phyloP scores from a whole-genome alignment of 2,888 invertebrate species.

The Scaptomyza tumidula region DNA sequence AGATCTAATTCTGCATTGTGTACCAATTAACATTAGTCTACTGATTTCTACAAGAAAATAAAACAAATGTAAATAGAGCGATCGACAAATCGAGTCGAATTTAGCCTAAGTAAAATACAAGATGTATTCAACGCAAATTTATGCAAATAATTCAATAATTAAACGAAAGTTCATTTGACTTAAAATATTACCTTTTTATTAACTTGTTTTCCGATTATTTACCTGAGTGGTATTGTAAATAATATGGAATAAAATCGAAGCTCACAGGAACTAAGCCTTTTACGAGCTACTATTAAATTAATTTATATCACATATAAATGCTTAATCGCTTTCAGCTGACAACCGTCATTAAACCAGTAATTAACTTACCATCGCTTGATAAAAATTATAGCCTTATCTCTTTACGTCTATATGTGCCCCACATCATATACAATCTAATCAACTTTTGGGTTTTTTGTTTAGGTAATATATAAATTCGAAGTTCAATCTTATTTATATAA shows the following conservation, averaged over 20 bases:
- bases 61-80: slow-evolving; percentile 51
- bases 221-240: not conserved
- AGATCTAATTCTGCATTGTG: slow-evolving; percentile 34
- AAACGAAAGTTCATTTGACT: slow-evolving; percentile 37
- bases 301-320: not conserved
- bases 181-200: slow-evolving; percentile 24
- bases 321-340: not conserved
- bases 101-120: slow-evolving; percentile 38
- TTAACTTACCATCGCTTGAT: not conserved
- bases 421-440: not conserved
- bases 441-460: not conserved
- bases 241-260: not conserved
- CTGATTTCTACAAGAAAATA: slow-evolving; percentile 72
- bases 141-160: slow-evolving; percentile 40
- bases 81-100: slow-evolving; percentile 33
- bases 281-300: not conserved
- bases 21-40: slow-evolving; percentile 35
- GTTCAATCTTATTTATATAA: slow-evolving; percentile 15
- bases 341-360: not conserved
- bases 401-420: not conserved
- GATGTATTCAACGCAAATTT: slow-evolving; percentile 46
- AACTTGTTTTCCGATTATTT: not conserved
- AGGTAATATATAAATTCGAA: not conserved
- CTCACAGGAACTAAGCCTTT: not conserved
- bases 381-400: too few species aligned